These are phyloP conservation scores for Simalia tracyae DNA, from an alignment of 2,797 vertebrate species.

Conservation along the genomic window DNA sequence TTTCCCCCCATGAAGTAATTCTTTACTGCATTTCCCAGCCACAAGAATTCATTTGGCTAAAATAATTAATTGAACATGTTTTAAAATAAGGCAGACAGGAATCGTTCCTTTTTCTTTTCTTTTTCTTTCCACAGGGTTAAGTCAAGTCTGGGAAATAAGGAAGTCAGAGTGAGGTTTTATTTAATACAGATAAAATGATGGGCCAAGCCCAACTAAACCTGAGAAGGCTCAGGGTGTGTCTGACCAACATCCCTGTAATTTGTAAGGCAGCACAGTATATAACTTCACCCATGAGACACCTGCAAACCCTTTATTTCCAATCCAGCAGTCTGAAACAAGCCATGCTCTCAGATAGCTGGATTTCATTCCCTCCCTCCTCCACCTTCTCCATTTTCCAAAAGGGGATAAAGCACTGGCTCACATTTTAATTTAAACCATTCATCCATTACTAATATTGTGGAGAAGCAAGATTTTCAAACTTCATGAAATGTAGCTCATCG, in stretches of 20 bases:
- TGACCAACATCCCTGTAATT: conserved; percentile 58
- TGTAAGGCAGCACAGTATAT: conserved; percentile 20
- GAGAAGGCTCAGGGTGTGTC: conserved; percentile 55
- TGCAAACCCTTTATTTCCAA: conserved; percentile 55
- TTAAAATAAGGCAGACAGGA: conserved; percentile 38
- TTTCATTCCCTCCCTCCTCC: conserved; percentile 48
- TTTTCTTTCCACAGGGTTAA: conserved; percentile 58
- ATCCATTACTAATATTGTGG: conserved; percentile 41
- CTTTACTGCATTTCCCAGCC: conserved; percentile 19
- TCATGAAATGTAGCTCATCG: conserved; percentile 1
- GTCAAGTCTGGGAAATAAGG: conserved; percentile 38
- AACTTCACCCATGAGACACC: conserved; percentile 45
- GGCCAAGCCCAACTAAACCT: conserved; percentile 50
- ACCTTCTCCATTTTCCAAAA: conserved; percentile 42
- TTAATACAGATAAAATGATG: conserved; percentile 58
- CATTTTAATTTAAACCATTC: conserved; percentile 63
- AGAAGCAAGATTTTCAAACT: conserved; percentile 37
- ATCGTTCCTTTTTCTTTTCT: background rate
- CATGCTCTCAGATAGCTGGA: conserved; percentile 53
- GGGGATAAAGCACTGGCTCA: conserved; percentile 41
- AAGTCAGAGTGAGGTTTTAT: conserved; percentile 44
- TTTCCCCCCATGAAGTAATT: conserved; percentile 18
- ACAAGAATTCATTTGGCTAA: conserved; percentile 38
- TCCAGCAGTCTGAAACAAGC: conserved; percentile 25
- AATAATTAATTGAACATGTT: conserved; percentile 40